These are phyloP conservation scores for Tigriopus californicus DNA, from an alignment of 2,888 invertebrate species.

Conservation along the genomic window DNA sequence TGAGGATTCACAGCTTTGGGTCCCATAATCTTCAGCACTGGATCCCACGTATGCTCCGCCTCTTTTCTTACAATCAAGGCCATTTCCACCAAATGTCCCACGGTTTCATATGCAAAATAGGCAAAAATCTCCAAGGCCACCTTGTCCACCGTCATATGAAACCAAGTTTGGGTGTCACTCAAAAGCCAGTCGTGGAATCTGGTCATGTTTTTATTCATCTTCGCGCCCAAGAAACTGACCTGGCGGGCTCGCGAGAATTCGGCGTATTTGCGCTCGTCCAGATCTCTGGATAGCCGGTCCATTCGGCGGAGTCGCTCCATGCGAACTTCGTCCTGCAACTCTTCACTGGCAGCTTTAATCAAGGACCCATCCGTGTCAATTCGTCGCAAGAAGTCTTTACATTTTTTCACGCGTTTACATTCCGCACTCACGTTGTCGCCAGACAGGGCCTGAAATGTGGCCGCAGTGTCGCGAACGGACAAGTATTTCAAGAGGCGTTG, in stretches of 20 bases:
- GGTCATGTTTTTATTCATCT: neutral
- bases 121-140: neutral
- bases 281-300: neutral
- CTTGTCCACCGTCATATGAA: neutral
- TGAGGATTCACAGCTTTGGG: neutral
- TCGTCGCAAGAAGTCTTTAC: neutral
- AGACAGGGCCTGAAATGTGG: neutral
- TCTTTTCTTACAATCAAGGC: neutral
- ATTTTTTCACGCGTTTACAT: neutral
- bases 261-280: constrained; percentile 9
- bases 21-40: neutral
- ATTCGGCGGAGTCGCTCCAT: neutral
- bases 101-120: neutral
- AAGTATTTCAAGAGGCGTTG: constrained; percentile 8
- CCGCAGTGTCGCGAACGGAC: constrained; percentile 2
- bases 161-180: neutral
- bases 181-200: neutral
- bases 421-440: neutral
- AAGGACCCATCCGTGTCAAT: constrained; percentile 4
- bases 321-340: neutral
- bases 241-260: constrained; percentile 8
- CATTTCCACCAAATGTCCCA: constrained; percentile 3
- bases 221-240: neutral
- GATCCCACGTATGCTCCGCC: neutral
- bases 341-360: neutral